Evolutionary conservation across 2,797 vertebrate genomes (phyloP).

Genomic region (Syndactyla subalaris): DNA sequence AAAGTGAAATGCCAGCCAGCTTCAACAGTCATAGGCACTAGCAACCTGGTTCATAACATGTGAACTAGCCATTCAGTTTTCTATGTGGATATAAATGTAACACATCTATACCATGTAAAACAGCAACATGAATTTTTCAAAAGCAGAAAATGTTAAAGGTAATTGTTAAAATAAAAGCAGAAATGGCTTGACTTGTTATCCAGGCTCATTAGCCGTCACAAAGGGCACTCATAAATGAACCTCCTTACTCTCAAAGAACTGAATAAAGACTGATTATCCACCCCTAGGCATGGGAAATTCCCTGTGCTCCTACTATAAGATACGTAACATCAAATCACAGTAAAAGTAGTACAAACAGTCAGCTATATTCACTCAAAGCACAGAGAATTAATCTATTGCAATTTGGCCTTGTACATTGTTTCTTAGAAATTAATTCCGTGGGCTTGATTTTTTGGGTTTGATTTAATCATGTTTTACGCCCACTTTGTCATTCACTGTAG

Average conservation of each 20-base stretch:
- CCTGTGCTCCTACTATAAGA: neutral
- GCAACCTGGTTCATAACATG: neutral
- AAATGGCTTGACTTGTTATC: neutral
- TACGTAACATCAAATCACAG: neutral
- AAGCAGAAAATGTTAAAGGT: neutral
- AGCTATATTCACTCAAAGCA: slow-evolving; percentile 22
- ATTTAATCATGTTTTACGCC: slow-evolving; percentile 41
- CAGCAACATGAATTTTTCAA: neutral
- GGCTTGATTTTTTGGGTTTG: neutral
- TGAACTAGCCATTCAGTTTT: neutral
- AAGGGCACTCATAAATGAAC: neutral
- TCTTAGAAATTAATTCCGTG: slow-evolving; percentile 26
- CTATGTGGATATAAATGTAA: neutral
- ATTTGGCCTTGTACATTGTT: slow-evolving; percentile 4
- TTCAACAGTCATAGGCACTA: neutral
- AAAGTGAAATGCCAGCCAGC: slow-evolving; percentile 2
- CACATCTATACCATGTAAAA: neutral
- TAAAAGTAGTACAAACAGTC: slow-evolving; percentile 17
- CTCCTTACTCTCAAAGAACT: neutral
- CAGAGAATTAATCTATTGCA: neutral
- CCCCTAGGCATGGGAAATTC: neutral
- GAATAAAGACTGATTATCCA: slow-evolving; percentile 32
- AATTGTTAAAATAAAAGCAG: neutral
- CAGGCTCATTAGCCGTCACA: neutral
- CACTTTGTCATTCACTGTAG: slow-evolving; percentile 29